phyloP scores from a whole-genome alignment of 2,113 vertebrate genomes.

The Trematocara unimaculatum region DNA sequence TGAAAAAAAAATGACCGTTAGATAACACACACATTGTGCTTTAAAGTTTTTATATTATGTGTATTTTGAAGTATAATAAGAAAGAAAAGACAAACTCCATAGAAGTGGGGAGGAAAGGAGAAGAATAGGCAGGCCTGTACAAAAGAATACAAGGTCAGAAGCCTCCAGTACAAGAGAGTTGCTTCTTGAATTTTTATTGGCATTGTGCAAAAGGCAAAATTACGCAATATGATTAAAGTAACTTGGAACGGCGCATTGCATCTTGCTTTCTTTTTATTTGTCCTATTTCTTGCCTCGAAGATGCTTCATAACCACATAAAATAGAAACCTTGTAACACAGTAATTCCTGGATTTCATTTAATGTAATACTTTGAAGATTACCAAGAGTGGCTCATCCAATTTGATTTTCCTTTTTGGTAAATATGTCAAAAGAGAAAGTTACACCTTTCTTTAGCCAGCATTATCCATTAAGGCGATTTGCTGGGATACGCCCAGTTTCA shows the following conservation, averaged over 20 bases:
- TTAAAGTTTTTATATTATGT: background rate
- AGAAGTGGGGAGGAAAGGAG: background rate
- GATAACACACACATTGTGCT: background rate
- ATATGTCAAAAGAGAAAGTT: background rate
- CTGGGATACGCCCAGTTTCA: background rate
- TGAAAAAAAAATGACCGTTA: background rate
- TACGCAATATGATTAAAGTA: background rate
- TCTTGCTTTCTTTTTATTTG: background rate
- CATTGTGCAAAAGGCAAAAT: background rate
- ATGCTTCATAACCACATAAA: background rate
- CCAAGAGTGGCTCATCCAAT: background rate
- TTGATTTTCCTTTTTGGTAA: background rate
- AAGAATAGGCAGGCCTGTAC: background rate
- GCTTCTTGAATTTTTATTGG: background rate
- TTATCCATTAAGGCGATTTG: conserved; percentile 45
- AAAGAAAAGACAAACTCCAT: no score
- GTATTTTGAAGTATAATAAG: background rate
- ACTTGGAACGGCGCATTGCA: background rate
- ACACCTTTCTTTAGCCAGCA: conserved; percentile 18
- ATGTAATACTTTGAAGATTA: background rate
- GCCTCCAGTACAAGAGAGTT: background rate
- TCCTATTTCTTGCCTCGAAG: background rate
- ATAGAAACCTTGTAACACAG: background rate
- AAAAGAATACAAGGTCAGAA: background rate
- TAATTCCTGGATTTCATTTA: background rate